phyloP scores from a whole-genome alignment of 2,797 vertebrate genomes.

The Pangasius larnaudii region DNA sequence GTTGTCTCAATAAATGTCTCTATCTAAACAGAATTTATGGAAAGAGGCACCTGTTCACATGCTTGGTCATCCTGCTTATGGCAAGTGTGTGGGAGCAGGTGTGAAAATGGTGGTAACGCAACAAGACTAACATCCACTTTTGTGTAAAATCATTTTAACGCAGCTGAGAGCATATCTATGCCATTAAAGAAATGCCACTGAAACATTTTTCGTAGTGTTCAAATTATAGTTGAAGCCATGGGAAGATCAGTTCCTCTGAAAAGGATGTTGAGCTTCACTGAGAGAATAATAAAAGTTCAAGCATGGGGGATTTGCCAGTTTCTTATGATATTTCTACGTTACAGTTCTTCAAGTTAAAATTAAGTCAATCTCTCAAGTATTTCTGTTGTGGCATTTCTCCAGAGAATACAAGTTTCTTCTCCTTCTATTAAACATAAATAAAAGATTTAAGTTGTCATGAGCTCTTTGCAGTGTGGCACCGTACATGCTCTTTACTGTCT shows the following conservation, averaged over 20 bases:
- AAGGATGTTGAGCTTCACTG: background rate
- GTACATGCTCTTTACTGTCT: background rate
- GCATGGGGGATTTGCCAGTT: background rate
- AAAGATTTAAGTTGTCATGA: background rate
- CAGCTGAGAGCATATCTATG: background rate
- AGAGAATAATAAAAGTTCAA: background rate
- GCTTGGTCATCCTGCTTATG: background rate
- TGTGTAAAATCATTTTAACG: background rate
- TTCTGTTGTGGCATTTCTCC: background rate
- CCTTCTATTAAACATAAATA: background rate
- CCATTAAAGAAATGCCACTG: background rate
- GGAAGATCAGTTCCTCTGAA: background rate
- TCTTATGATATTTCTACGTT: background rate
- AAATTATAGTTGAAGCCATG: background rate
- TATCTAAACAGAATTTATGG: background rate
- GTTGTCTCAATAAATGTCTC: constrained; percentile 11
- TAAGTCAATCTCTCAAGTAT: background rate
- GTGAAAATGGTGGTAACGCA: background rate
- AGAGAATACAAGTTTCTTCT: background rate
- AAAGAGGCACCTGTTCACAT: background rate
- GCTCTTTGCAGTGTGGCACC: background rate
- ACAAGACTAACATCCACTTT: background rate
- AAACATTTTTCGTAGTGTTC: background rate
- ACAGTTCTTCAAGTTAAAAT: background rate
- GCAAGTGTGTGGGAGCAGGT: background rate